Base-by-base conservation (phyloP, 1,140 invertebrate genomes). In the Drosophila takahashii region DNA sequence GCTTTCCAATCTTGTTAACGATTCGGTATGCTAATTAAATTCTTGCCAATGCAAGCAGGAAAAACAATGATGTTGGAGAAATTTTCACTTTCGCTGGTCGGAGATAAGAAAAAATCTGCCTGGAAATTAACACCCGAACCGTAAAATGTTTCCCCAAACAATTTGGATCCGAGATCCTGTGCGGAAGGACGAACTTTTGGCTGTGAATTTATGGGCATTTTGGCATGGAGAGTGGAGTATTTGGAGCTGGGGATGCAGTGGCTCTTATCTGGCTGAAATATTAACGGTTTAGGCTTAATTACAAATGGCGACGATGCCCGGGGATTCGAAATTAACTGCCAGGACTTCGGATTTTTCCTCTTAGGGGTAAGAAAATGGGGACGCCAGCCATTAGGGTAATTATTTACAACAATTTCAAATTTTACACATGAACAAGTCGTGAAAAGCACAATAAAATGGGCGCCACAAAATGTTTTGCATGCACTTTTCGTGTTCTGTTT, bases 271-370 rank as follows among this genome's bases (percentile, higher is more conserved):
- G 73, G 64, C 84, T 87, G 52, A 89, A 83, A 89, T 87, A 87
- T 89, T 83, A 87, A 87, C 83, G 84, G 76, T 87, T 87, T 89
- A 89, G 81, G 79, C 83, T 87, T 87, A 87, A 87, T 87, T 87
- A 67, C 83, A 87, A 87, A 87, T 84, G 83, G 83, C 79, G 84
- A 71, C 83, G 83, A 29, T 75, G 59, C 53, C 57, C 47, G 47
- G 22, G 34, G 60, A 81, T 67, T 65, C 50, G 79, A 89, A 83
- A 87, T 89, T 76, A 89, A 83, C 84, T 89, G 62, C 41, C 45
- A 29, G 26, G 13, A 27, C n/a, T n/a, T 15, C 7, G 27, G 22
- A 26, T 45, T 47, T n/a, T 29, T 22, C 7, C 29, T 7, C 22
- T 15, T 13, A 22, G 34, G 22, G 27, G 4, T 9, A 52, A 16